phyloP scores from a whole-genome alignment of 2,888 invertebrate genomes.

The Ophonus ardosiacus region DNA sequence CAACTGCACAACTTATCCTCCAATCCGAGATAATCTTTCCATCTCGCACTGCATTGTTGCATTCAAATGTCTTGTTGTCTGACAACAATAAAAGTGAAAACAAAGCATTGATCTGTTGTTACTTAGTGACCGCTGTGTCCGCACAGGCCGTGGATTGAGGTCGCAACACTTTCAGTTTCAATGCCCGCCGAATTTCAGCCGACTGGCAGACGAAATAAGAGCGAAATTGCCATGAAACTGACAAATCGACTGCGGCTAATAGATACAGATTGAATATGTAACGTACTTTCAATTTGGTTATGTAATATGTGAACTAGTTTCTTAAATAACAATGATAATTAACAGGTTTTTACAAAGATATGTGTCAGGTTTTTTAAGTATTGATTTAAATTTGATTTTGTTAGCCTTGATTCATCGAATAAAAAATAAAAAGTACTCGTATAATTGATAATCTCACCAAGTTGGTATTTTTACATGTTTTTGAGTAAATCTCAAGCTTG shows the following conservation, averaged over 20 bases:
- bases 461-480: too few relatives aligned
- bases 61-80: constrained; percentile 20
- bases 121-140: neutral
- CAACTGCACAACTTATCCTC: neutral
- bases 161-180: constrained; percentile 37
- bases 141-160: neutral
- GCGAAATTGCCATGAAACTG: neutral
- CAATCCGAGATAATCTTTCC: neutral
- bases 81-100: constrained; percentile 35
- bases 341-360: neutral
- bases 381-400: too few relatives aligned
- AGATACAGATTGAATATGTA: constrained; percentile 35
- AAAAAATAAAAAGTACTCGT: too few relatives aligned
- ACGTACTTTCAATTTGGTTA: constrained; percentile 28
- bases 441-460: too few relatives aligned
- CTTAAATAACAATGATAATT: neutral
- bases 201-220: neutral
- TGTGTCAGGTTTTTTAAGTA: too few relatives aligned
- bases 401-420: too few relatives aligned
- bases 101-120: constrained; percentile 31
- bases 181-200: neutral
- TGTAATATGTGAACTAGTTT: constrained; percentile 27
- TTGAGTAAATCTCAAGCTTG: too few relatives aligned
- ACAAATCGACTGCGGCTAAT: neutral
- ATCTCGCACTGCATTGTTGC: neutral